Percentiles rank a stretch among this genome's conserved stretches.
Conservation (phyloP, 2,797 vertebrate species). For the Anguilla megastoma region DNA sequence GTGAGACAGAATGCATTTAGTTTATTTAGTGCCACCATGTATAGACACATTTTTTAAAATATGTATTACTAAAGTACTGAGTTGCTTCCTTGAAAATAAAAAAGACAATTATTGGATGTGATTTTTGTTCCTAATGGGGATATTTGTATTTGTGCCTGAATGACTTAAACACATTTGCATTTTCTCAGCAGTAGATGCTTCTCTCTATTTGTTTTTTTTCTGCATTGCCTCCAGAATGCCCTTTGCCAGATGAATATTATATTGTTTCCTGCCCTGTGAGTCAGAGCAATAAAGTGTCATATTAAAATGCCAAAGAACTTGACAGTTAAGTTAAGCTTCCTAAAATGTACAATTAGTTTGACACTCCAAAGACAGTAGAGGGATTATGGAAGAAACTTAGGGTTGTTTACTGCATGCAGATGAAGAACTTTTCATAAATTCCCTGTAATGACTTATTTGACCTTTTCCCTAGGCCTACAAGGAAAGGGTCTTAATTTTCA, state of each 20-base stretch:
- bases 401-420: background rate
- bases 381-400: conserved; percentile 26
- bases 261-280: conserved; percentile 2
- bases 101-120: background rate
- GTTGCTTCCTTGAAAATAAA: background rate
- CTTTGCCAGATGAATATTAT: background rate
- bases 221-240: background rate
- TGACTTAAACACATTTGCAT: background rate
- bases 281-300: conserved; percentile 32
- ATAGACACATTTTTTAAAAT: background rate
- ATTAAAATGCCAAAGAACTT: conserved; percentile 21
- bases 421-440: background rate
- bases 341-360: conserved; percentile 38
- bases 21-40: background rate
- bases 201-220: background rate
- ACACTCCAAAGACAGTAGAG: conserved; percentile 26
- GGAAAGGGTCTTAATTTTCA: background rate
- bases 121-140: background rate
- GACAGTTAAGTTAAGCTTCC: conserved; percentile 27
- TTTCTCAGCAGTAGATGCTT: background rate
- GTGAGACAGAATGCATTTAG: background rate
- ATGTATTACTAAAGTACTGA: background rate
- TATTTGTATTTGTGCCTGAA: background rate
- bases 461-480: conserved; percentile 11
- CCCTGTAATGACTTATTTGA: background rate